Percentiles rank a stretch among this genome's conserved stretches.
Conservation (phyloP, 2,888 invertebrate genomes). For the Drosophila meridionalis region DNA sequence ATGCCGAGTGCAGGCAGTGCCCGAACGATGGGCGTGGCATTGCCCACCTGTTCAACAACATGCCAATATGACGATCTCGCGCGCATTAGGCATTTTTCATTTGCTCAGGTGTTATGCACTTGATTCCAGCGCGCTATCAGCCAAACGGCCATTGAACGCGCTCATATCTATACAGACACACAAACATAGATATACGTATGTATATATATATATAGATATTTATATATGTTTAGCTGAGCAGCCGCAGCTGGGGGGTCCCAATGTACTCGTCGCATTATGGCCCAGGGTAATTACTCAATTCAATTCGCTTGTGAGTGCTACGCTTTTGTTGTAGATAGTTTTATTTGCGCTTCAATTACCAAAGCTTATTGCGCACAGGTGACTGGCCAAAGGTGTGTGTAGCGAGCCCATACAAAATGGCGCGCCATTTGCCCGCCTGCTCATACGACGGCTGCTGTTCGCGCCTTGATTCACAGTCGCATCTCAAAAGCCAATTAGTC, state of each 20-base stretch:
- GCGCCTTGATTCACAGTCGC: conserved; percentile 21
- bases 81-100: conserved; percentile 63
- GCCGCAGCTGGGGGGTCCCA: conserved; percentile 29
- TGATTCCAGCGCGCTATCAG: conserved; percentile 71
- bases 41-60: conserved; percentile 63
- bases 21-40: conserved; percentile 60
- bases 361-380: conserved; percentile 40
- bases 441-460: conserved; percentile 11
- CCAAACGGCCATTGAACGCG: conserved; percentile 67
- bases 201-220: background rate
- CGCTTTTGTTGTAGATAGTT: conserved; percentile 41
- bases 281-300: conserved; percentile 66
- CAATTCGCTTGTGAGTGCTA: conserved; percentile 33
- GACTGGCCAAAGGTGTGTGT: conserved; percentile 5
- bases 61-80: conserved; percentile 61
- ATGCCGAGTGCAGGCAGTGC: conserved; percentile 70
- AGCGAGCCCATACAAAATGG: conserved; percentile 40
- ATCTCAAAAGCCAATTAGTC: conserved; percentile 21
- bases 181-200: background rate
- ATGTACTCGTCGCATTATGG: conserved; percentile 33
- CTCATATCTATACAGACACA: conserved; percentile 21
- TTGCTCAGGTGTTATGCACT: conserved; percentile 83
- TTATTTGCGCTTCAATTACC: conserved; percentile 65
- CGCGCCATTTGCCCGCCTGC: background rate
- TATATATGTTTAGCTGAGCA: background rate